These are phyloP conservation scores for Cairina moschata DNA, from an alignment of 2,113 vertebrate species.

Conservation along the genomic window DNA sequence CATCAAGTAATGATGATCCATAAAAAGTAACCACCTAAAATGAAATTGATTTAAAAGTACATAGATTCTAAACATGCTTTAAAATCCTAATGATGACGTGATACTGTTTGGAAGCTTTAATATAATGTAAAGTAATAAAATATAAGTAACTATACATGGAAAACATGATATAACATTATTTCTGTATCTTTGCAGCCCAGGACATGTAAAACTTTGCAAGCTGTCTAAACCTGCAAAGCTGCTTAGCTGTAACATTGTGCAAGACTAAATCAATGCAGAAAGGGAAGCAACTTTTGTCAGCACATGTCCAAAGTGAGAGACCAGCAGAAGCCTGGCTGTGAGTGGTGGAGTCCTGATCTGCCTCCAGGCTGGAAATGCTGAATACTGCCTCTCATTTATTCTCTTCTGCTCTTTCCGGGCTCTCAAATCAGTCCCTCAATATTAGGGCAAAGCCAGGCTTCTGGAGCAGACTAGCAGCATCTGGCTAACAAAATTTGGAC, in stretches of 20 bases:
- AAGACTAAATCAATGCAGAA: not conserved
- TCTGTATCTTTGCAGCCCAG: not conserved
- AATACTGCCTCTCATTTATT: not conserved
- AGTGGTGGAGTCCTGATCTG: not conserved
- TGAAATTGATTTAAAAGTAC: not conserved
- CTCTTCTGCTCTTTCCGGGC: not conserved
- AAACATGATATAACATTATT: not conserved
- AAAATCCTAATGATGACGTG: not conserved
- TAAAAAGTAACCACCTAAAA: slow-evolving; percentile 86
- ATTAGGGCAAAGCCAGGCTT: not conserved
- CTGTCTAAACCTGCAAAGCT: not conserved
- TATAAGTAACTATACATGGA: not conserved
- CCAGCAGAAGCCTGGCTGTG: not conserved
- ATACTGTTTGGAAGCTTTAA: not conserved
- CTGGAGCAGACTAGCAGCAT: not conserved
- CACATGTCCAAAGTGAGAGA: not conserved
- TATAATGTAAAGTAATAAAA: not conserved
- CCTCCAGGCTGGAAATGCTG: not conserved
- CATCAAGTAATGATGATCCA: slow-evolving; percentile 82
- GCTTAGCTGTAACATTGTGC: not conserved
- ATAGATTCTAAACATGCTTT: not conserved
- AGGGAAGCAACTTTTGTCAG: not conserved
- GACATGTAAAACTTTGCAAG: not conserved
- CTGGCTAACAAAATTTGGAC: not conserved
- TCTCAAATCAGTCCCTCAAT: not conserved